Base-by-base conservation (phyloP, 2,113 vertebrate species). In the Rafetus swinhoei region DNA sequence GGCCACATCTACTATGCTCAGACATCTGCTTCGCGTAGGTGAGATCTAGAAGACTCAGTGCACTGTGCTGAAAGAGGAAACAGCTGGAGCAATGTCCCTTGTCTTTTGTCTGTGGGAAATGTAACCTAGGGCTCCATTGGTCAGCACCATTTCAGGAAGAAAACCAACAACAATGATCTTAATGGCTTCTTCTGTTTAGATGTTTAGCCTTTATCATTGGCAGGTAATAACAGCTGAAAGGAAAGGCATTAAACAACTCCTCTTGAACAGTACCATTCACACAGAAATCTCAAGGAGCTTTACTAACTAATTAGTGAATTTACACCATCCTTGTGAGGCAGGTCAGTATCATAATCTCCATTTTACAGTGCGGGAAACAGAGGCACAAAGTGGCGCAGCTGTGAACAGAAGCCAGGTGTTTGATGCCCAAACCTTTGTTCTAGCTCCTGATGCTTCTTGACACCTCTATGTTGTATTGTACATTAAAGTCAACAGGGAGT, bases 41-140 rank as follows among this genome's bases (percentile, higher is more conserved):
- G 12, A 27, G 81, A 53, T 1, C 0, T 9, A 79, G 57, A 29
- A 84, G 7, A 35, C 15, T 1, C 5, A 22, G 15, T 0, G 0
- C 27, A 81, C 4, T 1, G 3, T 39, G 83, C 76, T 53, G 55
- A 76, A 60, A 50, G 60, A 79, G 39, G 9, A 29, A 89, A 45
- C 6, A 11, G 10, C 32, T 56, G 74, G 11, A 56, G 79, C 35
- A 24, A 55, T 10, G 12, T n/a, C 8, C 21, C 57, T 55, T 53
- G 11, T 24, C n/a, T 79, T 72, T 3, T 24, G 3, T 54, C 56
- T 45, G n/a, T 18, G 35, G 13, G 14, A 18, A 84, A 62, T 52
- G 3, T 15, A 14, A 9, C 9, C 59, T 15, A 7, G 6, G 18
- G 62, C 24, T 72, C 8, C 3, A 3, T 19, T 10, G 32, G 19